These are phyloP conservation scores for Phoebastria nigripes DNA, from an alignment of 2,797 vertebrate species.

Conservation along the genomic window DNA sequence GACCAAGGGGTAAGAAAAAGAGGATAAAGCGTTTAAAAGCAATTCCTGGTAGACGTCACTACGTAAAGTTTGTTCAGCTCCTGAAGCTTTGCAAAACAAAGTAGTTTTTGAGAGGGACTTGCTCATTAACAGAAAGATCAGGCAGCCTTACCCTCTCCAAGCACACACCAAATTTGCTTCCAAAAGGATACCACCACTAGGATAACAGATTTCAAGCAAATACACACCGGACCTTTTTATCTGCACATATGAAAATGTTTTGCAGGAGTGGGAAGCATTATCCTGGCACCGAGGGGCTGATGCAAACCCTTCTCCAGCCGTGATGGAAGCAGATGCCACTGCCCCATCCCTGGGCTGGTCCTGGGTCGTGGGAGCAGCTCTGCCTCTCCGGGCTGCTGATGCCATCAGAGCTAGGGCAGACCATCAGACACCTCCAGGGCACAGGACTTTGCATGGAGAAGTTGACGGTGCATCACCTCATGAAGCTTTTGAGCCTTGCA, in stretches of 20 bases:
- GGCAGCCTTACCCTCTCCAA: neutral
- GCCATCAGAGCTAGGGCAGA: neutral
- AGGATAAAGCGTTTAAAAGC: neutral
- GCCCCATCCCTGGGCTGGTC: too few species aligned
- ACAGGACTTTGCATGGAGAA: fast-evolving
- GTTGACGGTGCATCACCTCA: too few species aligned
- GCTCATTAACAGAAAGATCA: too few species aligned
- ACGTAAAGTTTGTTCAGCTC: neutral
- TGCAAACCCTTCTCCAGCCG: neutral
- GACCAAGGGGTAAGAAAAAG: neutral
- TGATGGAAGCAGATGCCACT: neutral
- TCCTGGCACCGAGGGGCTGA: neutral
- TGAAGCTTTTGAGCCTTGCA: neutral
- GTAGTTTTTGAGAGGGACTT: neutral
- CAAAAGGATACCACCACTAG: neutral
- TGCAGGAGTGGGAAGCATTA: neutral
- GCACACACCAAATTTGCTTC: neutral
- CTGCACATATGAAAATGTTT: fast-evolving
- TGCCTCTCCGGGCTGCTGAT: too few species aligned
- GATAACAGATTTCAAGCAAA: neutral
- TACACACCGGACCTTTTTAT: neutral
- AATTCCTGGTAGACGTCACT: neutral
- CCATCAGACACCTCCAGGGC: neutral
- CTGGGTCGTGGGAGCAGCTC: neutral
- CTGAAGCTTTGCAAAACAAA: neutral